phyloP scores from a whole-genome alignment of 35 echinoderm and acorn worm species.

The Nesometra sesokonis region DNA sequence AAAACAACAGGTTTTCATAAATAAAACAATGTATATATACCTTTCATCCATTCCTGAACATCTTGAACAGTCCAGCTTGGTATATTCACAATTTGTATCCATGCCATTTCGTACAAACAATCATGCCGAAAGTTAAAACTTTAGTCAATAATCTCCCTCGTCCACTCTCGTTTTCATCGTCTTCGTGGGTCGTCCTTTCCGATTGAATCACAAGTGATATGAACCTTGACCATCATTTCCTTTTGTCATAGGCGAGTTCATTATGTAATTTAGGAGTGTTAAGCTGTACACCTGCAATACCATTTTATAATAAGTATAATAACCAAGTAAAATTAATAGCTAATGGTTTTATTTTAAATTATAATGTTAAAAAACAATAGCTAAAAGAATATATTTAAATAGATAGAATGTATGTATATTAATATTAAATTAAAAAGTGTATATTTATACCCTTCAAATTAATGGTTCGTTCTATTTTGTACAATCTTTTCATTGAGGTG shows the following conservation, averaged over 20 bases:
- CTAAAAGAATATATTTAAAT: no score
- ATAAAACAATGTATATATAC: conserved; percentile 9
- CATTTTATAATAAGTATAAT: no score
- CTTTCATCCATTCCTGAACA: conserved; percentile 59
- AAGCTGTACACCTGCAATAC: no score
- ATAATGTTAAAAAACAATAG: no score
- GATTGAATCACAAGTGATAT: no score
- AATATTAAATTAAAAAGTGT: no score
- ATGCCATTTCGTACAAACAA: not conserved
- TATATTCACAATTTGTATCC: conserved; percentile 22
- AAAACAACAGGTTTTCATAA: not conserved
- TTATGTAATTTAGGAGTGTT: not conserved
- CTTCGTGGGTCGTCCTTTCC: no score
- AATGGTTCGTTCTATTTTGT: not conserved
- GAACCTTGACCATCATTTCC: not conserved
- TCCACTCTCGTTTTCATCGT: no score
- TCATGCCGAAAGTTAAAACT: not conserved
- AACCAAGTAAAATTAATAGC: no score
- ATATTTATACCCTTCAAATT: not conserved
- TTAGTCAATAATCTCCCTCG: not conserved
- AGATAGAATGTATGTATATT: no score
- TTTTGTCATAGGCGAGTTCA: not conserved
- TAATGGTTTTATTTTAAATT: no score
- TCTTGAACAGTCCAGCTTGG: conserved; percentile 41
- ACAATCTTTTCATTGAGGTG: not conserved